phyloP scores from a whole-genome alignment of 2,113 vertebrate species.

The Erpornis zantholeuca region DNA sequence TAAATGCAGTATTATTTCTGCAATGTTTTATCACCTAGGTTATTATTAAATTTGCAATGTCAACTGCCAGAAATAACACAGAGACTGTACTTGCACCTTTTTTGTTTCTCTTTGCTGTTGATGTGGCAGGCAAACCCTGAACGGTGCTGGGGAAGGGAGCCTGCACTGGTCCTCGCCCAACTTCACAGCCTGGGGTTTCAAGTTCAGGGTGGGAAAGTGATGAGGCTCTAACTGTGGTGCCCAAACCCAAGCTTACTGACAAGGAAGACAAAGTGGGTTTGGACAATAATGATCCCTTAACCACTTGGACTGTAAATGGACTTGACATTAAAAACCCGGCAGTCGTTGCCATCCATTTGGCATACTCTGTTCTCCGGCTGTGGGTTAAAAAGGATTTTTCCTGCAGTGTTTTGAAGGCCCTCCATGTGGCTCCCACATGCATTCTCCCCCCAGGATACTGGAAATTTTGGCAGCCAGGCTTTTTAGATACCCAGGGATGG shows the following conservation, averaged over 20 bases:
- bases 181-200: background rate
- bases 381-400: background rate
- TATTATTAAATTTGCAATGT: background rate
- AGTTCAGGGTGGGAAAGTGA: background rate
- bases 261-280: background rate
- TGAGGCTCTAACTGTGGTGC: background rate
- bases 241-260: background rate
- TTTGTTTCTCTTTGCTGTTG: background rate
- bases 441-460: background rate
- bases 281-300: background rate
- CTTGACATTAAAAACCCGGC: background rate
- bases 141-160: background rate
- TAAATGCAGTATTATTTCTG: background rate
- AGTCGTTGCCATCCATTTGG: background rate
- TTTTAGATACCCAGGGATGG: background rate
- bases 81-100: background rate
- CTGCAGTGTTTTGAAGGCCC: background rate
- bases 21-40: background rate
- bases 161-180: background rate
- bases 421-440: background rate
- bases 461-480: background rate
- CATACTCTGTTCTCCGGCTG: background rate
- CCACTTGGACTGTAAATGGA: background rate
- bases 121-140: constrained; percentile 22
- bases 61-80: background rate